A percentile compares a stretch with the other conserved stretches of the same genome.
Evolutionary conservation across 2,113 vertebrate species (phyloP).

Genomic region (Eleginops maclovinus): DNA sequence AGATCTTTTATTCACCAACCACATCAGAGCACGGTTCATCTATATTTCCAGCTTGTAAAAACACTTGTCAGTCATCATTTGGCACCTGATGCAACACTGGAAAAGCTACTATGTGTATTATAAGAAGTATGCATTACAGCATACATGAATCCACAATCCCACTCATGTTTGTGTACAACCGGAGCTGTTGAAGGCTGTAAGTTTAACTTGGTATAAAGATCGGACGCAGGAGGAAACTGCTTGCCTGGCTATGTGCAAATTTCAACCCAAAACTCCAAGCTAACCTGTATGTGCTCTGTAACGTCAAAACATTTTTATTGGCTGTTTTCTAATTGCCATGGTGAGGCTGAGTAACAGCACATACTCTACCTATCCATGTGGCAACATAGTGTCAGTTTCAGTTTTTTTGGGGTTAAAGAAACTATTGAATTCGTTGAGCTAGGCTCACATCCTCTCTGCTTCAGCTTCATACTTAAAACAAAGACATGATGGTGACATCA

Average conservation of each 20-base stretch:
- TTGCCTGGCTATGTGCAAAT: neutral
- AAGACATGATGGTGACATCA: too few species aligned
- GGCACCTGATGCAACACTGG: conserved; percentile 17
- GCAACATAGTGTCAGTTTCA: neutral
- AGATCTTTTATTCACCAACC: conserved; percentile 49
- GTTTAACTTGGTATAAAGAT: neutral
- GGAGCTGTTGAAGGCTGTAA: neutral
- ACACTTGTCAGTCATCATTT: conserved; percentile 35
- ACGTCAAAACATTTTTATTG: neutral
- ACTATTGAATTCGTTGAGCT: neutral
- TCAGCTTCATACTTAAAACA: neutral
- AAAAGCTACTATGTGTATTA: neutral
- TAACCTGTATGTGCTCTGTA: neutral
- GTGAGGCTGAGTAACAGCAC: neutral
- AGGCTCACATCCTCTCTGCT: neutral
- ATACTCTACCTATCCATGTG: too few species aligned
- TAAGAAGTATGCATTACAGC: neutral
- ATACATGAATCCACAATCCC: neutral
- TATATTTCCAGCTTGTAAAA: conserved; percentile 8
- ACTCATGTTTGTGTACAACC: neutral
- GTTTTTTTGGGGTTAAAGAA: neutral
- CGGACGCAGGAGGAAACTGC: neutral
- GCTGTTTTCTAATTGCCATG: neutral
- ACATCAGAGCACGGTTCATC: conserved; percentile 5
- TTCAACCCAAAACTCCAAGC: neutral